Evolutionary conservation across 2,113 vertebrate species (phyloP).

Genomic region (Apaloderma vittatum): DNA sequence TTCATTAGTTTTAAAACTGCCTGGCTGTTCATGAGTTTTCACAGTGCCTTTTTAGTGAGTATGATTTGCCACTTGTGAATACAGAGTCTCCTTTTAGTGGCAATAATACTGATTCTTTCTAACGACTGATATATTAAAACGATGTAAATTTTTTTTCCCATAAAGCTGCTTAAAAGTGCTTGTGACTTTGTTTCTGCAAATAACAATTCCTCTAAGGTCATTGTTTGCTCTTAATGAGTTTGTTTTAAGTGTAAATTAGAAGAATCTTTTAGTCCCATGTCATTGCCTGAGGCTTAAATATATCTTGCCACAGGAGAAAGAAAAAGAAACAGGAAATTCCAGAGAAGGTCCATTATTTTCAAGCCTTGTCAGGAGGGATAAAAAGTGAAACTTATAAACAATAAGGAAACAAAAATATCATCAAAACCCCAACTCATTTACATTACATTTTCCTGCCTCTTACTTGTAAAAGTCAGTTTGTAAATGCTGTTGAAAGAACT

Average conservation of each 20-base stretch:
- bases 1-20: background rate
- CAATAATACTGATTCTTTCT: slow-evolving; percentile 14
- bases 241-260: background rate
- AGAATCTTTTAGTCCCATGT: background rate
- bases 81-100: background rate
- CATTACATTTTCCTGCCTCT: background rate
- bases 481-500: background rate
- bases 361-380: background rate
- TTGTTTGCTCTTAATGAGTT: background rate
- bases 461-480: background rate
- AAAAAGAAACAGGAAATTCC: background rate
- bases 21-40: background rate
- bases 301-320: background rate
- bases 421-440: background rate
- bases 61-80: background rate
- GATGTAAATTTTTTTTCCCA: background rate
- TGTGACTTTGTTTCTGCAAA: background rate
- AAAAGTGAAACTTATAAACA: background rate
- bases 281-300: background rate
- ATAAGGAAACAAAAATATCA: background rate
- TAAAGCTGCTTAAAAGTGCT: background rate
- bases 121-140: slow-evolving; percentile 35
- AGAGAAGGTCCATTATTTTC: background rate
- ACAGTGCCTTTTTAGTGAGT: background rate
- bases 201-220: background rate